These are phyloP conservation scores for Chromoteleia sp. DNA, from an alignment of 2,888 invertebrate genomes.

Conservation along the genomic window DNA sequence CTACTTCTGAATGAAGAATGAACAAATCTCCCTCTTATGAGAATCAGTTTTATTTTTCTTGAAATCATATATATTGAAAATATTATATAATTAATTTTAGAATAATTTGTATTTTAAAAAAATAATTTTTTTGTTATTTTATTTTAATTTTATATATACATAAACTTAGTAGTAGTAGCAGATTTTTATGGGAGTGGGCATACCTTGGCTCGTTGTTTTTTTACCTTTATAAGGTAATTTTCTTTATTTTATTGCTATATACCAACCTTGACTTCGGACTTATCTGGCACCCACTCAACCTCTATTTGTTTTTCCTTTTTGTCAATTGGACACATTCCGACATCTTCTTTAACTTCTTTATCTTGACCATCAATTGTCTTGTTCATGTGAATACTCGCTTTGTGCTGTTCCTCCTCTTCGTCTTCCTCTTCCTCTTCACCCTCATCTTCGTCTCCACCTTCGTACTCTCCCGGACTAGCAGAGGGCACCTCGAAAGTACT, in stretches of 20 bases:
- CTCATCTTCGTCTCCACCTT: slow-evolving; percentile 83
- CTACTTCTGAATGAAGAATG: no score
- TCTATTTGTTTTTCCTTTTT: slow-evolving; percentile 5
- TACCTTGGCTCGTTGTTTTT: no score
- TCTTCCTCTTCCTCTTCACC: slow-evolving; percentile 80
- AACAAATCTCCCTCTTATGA: no score
- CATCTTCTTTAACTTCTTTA: slow-evolving; percentile 4
- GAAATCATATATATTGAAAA: no score
- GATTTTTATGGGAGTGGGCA: no score
- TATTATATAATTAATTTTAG: no score
- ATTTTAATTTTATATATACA: no score
- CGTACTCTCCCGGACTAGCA: slow-evolving; percentile 83
- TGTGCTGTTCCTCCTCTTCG: slow-evolving; percentile 60
- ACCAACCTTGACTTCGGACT: slow-evolving; percentile 1
- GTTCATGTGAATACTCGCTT: slow-evolving; percentile 62
- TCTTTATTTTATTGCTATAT: background rate
- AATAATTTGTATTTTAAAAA: no score
- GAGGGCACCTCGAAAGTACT: slow-evolving; percentile 76
- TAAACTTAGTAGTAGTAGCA: no score
- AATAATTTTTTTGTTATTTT: no score
- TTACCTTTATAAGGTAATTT: background rate
- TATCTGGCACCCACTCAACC: background rate
- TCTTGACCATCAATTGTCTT: slow-evolving; percentile 10
- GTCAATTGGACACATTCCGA: background rate
- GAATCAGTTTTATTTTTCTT: no score